Evolutionary conservation across 92 coral and sea anemone species (phyloP).

Genomic region (Paramuricea clavata): DNA sequence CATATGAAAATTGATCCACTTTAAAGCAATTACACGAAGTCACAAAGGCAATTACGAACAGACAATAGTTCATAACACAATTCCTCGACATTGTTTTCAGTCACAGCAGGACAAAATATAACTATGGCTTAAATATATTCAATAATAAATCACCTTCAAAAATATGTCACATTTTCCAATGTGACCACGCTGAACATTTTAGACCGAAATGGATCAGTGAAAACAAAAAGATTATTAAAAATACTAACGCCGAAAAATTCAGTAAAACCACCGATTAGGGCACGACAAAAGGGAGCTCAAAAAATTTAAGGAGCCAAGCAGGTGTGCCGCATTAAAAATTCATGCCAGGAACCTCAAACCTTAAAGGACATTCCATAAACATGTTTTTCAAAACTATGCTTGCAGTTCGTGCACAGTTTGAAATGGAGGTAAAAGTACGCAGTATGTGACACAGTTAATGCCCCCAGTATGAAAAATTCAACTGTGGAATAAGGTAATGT

Average conservation of each 20-base stretch:
- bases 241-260: not conserved
- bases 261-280: conserved; percentile 1
- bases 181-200: not conserved
- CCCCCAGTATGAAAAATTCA: not conserved
- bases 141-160: not conserved
- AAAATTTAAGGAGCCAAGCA: not conserved
- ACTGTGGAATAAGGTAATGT: not conserved
- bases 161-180: not conserved
- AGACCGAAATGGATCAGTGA: not conserved
- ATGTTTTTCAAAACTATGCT: not conserved
- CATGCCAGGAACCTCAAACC: not conserved
- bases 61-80: not conserved
- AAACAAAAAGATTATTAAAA: not conserved
- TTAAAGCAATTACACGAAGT: conserved; percentile 3
- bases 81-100: not conserved
- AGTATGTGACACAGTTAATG: not conserved
- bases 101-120: conserved; percentile 10
- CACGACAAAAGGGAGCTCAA: not conserved
- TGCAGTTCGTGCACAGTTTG: not conserved
- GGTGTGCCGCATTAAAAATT: conserved; percentile 8
- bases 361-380: not conserved
- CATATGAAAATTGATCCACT: not conserved
- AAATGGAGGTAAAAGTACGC: not conserved
- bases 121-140: not conserved
- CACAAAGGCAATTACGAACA: not conserved